phyloP scores from a whole-genome alignment of 2,888 invertebrate genomes.

The Apamea crenata region DNA sequence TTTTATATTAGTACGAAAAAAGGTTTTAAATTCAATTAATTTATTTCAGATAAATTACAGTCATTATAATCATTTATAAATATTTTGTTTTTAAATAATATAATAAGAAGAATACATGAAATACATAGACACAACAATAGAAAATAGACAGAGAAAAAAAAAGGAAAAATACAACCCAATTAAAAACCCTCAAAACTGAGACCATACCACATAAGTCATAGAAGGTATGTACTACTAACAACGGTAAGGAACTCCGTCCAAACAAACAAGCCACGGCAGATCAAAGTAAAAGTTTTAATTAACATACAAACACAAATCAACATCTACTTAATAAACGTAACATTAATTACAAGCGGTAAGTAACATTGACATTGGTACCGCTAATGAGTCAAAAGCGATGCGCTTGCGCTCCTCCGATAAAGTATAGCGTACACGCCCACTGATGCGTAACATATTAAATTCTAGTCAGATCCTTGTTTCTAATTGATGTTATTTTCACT shows the following conservation, averaged over 20 bases:
- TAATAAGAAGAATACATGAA: too few relatives aligned
- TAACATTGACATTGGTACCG: constrained; percentile 81
- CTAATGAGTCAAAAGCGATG: constrained; percentile 73
- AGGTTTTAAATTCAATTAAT: too few relatives aligned
- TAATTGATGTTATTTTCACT: not conserved
- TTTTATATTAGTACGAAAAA: not conserved
- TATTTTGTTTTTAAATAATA: too few relatives aligned
- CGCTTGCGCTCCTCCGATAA: constrained; percentile 53
- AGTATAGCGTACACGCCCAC: constrained; percentile 41
- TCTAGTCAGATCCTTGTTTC: not conserved
- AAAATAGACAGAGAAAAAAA: not conserved
- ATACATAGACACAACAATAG: too few relatives aligned
- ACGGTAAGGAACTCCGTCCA: constrained; percentile 2
- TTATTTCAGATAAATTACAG: too few relatives aligned
- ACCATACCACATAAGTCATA: not conserved
- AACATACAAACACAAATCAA: constrained; percentile 60
- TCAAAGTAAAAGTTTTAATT: constrained; percentile 61
- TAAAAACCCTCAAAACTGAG: not conserved
- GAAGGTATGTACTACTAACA: constrained; percentile 9
- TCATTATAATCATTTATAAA: too few relatives aligned
- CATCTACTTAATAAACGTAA: constrained; percentile 66
- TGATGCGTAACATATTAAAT: constrained; percentile 37
- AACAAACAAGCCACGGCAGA: constrained; percentile 56
- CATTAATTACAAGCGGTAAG: constrained; percentile 60
- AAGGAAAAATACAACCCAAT: not conserved